Base-by-base conservation (phyloP, 2,113 vertebrate genomes). In the Muntiacus muntjak region DNA sequence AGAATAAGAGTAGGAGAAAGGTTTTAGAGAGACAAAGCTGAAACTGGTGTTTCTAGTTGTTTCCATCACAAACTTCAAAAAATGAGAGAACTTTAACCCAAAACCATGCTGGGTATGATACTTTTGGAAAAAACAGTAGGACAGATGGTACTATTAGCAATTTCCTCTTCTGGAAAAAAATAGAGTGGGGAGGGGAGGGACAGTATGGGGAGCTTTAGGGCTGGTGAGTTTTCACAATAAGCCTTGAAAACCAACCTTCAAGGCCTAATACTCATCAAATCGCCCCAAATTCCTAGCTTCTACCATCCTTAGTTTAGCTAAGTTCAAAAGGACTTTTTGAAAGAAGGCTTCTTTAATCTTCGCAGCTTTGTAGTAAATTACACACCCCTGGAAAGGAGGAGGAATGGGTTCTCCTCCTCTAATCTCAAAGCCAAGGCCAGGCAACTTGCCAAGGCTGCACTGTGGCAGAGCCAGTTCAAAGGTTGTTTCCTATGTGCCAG, bases 271-370 rank as follows among this genome's bases (percentile, higher is more conserved):
- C 36, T 96, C 86, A 97, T 90, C 74, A 96, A 92, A 93, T 58
- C 36, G 87, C 21, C 50, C 50, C 33, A 96, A 88, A 87, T 91
- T 91, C 55, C 87, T 36, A 87, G 95, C 36, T 3, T 64, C 57
- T 82, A 55, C 5, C 26, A 7, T 71, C 43, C 40, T 97, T 95
- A 94, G 26, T 47, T 89, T 78, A 86, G 84, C 47, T 87, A 86
- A 97, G 95, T 96, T 97, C 71, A 93, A 97, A 97, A 87, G 55
- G 50, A 47, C 60, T 97, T 95, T 97, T 91, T 36, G 78, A 96
- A 97, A 60, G 55, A 95, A 97, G 52, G 28, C 45, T 89, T 90
- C 97, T 98, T 98, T 96, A 94, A 97, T 97, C 91, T 97, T 95
- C 16, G 23, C 62, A 93, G 93, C 86, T 97, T 93, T 93, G 91